Evolutionary conservation across 2,113 vertebrate species (phyloP), one percentile per base, ranked within the genome.

Genomic region (Marcusenius ussheri): DNA sequence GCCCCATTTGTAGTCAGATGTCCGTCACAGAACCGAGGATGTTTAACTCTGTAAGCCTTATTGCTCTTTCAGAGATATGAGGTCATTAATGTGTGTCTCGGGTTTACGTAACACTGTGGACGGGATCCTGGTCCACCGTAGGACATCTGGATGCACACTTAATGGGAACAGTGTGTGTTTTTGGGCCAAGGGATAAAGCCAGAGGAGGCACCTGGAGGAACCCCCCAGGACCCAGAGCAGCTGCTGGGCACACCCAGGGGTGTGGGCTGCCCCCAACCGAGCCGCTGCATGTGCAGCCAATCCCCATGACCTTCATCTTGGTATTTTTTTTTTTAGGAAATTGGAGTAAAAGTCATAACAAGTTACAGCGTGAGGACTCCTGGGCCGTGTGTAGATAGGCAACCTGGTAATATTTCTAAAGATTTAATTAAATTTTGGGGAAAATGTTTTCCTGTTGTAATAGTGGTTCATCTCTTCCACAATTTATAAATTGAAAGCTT

Each of bases 261-360:
- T 42, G 39, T 42, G 39, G 39, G 39, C 39, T 42, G 39, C 39
- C 39, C 3, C 39, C 39, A 42, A 35, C 10, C 1, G 6, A 31
- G 27, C 0, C 1, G 3, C 66, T 1, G n/a, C n/a, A n/a, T n/a
- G 17, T 31, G 8, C 66, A 74, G 3, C 66, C 56, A 62, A 9
- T 1, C 21, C 56, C 24, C 56, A n/a, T 74, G 35, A 74, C 11
- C n/a, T 31, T 88, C 21, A 45, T 31, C 56, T 62, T n/a, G 7
- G 56, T 5, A 90, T 19, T 90, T 46, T 19, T 6, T 77, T 35
- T 90, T 42, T 4, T 45, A 96, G 96, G 87, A 87, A 31, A 87
- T 94, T 31, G 95, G 95, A 87, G 88, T 96, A 9, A 96, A 96
- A 92, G 49, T 94, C 6, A 7, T 95, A 90, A 96, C 95, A 35